Base-by-base conservation (phyloP, 2,113 vertebrate genomes). In the Rhodinocichla rosea region DNA sequence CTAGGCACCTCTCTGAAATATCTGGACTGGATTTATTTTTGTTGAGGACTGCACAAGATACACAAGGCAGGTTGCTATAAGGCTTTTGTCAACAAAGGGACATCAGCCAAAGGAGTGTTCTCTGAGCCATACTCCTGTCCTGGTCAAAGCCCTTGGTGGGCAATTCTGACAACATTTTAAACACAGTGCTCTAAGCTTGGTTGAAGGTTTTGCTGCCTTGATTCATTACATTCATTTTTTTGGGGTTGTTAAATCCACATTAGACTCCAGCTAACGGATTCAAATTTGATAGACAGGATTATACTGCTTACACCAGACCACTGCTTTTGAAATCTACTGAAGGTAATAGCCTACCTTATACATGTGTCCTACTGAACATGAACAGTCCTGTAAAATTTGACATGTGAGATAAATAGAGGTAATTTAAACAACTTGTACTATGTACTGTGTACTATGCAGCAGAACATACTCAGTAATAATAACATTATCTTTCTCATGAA, bases 401-500 rank as follows among this genome's bases (percentile, higher is more conserved):
- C 35, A 82, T 40, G 17, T 56, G 32, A 88, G 79, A 93, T 69
- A 92, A 95, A 92, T 70, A 87, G 55, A 91, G 62, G 44, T 59
- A 83, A 78, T 84, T 86, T 87, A 87, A 91, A 76, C 35, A 89
- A 82, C 49, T 68, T 69, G 74, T 49, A 68, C 40, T 69, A 45
- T 65, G 69, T n/a, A n/a, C n/a, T n/a, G n/a, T n/a, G n/a, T n/a
- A n/a, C n/a, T n/a, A 69, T 35, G 57, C 65, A 69, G 40, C 65
- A 89, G 87, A 92, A 85, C 40, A 60, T 69, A 76, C 44, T 81
- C 49, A 73, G 78, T 91, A 92, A 79, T 62, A 96, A 79, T 35
- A 89, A 57, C 23, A 86, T 45, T 65, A 47, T 81, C 76, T 94
- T 94, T 75, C 69, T 84, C 19, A 23, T 45, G 80, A 75, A 95